Base-by-base conservation (phyloP, 2,797 vertebrate genomes). In the Holocentrus rufus region DNA sequence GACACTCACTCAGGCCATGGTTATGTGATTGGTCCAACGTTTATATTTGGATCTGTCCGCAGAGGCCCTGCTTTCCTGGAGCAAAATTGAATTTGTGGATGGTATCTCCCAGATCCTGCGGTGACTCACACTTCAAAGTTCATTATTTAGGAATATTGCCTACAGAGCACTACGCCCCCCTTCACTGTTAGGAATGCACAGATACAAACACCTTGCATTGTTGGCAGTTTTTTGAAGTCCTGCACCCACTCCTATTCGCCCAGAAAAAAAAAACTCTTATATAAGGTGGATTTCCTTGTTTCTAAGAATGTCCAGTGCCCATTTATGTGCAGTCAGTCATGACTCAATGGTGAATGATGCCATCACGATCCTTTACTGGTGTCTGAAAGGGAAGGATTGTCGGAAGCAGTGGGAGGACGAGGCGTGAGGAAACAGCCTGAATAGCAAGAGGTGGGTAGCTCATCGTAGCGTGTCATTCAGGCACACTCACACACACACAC, bases 401-500 rank as follows among this genome's bases (percentile, higher is more conserved):
- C 79, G 87, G 85, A 89, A 89, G 89, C 73, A 50, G 92, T 92
- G 88, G 92, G 92, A 87, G 30, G 52, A 65, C 49, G 30, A 49
- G 81, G 81, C 83, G 71, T 70, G 75, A 84, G 84, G 81, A 86
- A 83, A 80, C 77, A 57, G 81, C 64, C 76, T 86, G 83, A 90
- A 83, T 74, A 84, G 86, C 60, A 80, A 81, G 71, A 81, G 71
- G 90, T 91, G 84, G 91, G 86, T 83, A 63, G 88, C 76, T 8
- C 84, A 74, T 70, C 81, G 79, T 76, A 65, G 59, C 10, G 52
- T 25, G 64, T 85, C 80, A 74, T 78, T 74, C 85, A 80, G 2
- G 53, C 27, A 52, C 49, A 39, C 27, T 55, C 61, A 87, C 62
- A 87, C 77, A 57, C 85, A 79, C 85, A 82, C 25, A 74, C 55